phyloP scores from a whole-genome alignment of 2,113 vertebrate genomes.

The Myrmophylax atrothorax region DNA sequence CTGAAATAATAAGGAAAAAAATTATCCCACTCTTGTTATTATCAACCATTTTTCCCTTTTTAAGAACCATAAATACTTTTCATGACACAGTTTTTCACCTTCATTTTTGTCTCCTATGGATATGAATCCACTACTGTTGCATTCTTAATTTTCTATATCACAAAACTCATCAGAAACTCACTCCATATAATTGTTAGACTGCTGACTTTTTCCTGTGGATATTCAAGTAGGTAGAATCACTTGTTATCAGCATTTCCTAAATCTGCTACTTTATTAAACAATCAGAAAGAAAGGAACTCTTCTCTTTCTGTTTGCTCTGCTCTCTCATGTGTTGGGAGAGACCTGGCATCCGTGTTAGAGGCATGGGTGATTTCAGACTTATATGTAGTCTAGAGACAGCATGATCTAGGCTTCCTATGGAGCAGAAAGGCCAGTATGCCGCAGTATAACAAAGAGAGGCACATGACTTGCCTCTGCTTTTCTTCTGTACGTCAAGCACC shows the following conservation, averaged over 20 bases:
- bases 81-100: background rate
- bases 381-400: background rate
- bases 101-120: background rate
- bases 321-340: background rate
- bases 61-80: background rate
- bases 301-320: accelerated
- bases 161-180: background rate
- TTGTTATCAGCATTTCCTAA: background rate
- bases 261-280: background rate
- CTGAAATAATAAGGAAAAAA: background rate
- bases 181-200: background rate
- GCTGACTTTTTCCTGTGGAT: background rate
- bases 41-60: background rate
- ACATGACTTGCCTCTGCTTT: background rate
- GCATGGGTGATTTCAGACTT: accelerated
- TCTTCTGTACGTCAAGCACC: background rate
- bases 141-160: background rate
- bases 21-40: background rate
- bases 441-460: background rate
- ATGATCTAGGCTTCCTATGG: accelerated
- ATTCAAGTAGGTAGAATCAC: background rate
- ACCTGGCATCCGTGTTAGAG: background rate
- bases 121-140: background rate
- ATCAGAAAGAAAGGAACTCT: background rate
- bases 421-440: background rate